These are phyloP conservation scores for Agrochola lota DNA, from an alignment of 2,888 invertebrate species.

Conservation along the genomic window DNA sequence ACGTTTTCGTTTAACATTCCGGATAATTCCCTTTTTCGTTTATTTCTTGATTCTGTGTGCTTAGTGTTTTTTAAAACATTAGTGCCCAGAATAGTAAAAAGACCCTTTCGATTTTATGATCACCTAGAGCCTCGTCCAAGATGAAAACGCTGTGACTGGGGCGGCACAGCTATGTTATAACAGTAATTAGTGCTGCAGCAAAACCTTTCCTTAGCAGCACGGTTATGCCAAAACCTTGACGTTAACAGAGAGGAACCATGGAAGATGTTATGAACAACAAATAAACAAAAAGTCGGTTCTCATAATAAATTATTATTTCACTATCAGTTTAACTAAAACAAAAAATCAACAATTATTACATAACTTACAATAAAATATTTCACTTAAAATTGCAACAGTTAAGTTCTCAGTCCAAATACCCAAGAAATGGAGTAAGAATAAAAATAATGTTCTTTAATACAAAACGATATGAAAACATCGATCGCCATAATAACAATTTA, in stretches of 20 bases:
- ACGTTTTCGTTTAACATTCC: background rate
- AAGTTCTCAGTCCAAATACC: conserved; percentile 64
- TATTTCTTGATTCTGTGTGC: background rate
- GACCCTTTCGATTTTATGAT: background rate
- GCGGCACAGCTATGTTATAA: background rate
- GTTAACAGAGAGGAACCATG: no score
- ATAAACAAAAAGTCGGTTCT: conserved; percentile 65
- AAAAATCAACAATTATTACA: no score
- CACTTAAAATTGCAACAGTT: no score
- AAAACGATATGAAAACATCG: conserved; percentile 73
- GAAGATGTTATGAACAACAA: no score
- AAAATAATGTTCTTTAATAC: conserved; percentile 70
- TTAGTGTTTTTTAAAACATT: background rate
- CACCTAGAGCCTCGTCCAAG: background rate
- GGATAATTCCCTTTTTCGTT: background rate
- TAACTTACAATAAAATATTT: no score
- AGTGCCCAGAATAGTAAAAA: background rate
- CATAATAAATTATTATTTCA: no score
- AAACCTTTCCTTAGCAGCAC: no score
- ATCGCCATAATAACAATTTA: conserved; percentile 67
- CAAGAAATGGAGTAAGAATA: conserved; percentile 77
- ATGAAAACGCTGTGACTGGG: no score
- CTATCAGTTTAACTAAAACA: no score
- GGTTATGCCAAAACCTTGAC: no score
- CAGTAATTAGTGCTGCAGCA: background rate